Percentiles rank a stretch among this genome's conserved stretches.
Conservation (phyloP, 1,140 invertebrate species). For the Drepana arcuata region DNA sequence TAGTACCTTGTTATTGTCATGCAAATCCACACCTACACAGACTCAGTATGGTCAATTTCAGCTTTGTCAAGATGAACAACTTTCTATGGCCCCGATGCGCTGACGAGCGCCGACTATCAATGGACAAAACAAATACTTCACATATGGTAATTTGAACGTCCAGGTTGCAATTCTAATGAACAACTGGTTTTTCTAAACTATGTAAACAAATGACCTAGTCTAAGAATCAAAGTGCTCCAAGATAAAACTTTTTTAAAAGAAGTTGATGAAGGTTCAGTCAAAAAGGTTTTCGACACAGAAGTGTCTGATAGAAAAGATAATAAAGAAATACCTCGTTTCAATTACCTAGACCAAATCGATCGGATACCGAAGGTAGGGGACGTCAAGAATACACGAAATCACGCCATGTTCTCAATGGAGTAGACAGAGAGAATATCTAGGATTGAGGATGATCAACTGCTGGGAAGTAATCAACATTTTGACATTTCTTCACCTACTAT, state of each 20-base stretch:
- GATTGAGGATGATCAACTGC: too few species aligned
- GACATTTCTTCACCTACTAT: too few species aligned
- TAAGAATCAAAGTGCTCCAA: too few species aligned
- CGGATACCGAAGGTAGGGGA: neutral
- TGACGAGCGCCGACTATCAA: conserved; percentile 33
- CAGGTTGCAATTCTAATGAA: conserved; percentile 11
- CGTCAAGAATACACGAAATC: too few species aligned
- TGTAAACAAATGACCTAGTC: conserved; percentile 9
- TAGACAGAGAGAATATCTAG: too few species aligned
- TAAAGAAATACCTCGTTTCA: conserved; percentile 16
- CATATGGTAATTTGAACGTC: conserved; percentile 33
- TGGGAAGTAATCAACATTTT: too few species aligned
- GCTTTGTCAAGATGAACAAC: conserved; percentile 43
- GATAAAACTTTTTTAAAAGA: too few species aligned
- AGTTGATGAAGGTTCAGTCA: too few species aligned
- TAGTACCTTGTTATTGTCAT: conserved; percentile 27
- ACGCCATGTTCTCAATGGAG: too few species aligned
- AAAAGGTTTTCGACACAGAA: conserved; percentile 6
- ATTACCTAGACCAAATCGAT: conserved; percentile 2
- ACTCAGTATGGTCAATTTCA: conserved; percentile 45
- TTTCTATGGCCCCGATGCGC: conserved; percentile 46
- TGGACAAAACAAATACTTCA: conserved; percentile 28
- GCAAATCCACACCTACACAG: conserved; percentile 38
- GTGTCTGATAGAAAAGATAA: conserved; percentile 19
- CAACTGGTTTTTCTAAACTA: conserved; percentile 15